Evolutionary conservation across 2,797 vertebrate species (phyloP).

Genomic region (Odontamblyopus lacepedii): DNA sequence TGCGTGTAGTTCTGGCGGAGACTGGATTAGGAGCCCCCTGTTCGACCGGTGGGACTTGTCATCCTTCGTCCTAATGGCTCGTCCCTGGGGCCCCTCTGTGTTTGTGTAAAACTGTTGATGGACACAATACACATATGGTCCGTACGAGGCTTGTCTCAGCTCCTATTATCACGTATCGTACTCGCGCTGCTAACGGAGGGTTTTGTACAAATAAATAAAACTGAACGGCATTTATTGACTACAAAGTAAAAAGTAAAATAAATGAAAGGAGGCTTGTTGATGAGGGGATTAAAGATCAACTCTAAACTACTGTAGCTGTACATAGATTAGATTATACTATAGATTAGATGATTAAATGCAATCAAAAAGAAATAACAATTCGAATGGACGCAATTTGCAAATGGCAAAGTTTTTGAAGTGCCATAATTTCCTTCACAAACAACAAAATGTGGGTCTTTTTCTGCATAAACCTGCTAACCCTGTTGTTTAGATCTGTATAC

Average conservation of each 20-base stretch:
- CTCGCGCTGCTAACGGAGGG: neutral
- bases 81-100: slow-evolving; percentile 14
- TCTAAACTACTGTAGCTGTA: too few species aligned
- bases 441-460: too few species aligned
- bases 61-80: slow-evolving; percentile 23
- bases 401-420: too few species aligned
- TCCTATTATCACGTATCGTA: neutral
- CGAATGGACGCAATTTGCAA: too few species aligned
- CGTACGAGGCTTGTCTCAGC: neutral
- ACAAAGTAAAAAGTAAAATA: neutral
- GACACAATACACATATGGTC: slow-evolving; percentile 24
- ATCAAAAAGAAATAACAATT: too few species aligned
- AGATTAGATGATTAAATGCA: too few species aligned
- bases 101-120: slow-evolving; percentile 36
- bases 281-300: too few species aligned
- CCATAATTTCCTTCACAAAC: too few species aligned
- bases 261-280: neutral
- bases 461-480: too few species aligned
- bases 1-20: slow-evolving; percentile 18
- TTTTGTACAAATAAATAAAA: slow-evolving; percentile 9
- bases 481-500: too few species aligned
- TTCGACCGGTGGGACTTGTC: slow-evolving; percentile 29
- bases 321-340: too few species aligned
- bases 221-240: neutral
- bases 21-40: slow-evolving; percentile 26